phyloP scores from a whole-genome alignment of 2,113 vertebrate genomes.

The Egretta garzetta region DNA sequence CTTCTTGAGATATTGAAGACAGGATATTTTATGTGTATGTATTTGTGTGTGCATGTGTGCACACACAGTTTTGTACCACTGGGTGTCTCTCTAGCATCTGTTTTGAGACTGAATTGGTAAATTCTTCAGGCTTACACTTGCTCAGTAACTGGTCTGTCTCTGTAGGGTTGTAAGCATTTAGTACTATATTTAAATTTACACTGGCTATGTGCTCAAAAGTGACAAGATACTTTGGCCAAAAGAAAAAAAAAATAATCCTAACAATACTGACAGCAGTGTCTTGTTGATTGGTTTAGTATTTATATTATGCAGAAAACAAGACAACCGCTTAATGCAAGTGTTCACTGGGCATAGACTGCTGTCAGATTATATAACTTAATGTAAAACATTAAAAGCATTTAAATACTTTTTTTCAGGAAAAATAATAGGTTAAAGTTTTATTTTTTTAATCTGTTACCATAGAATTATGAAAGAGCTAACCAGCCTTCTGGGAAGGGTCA shows the following conservation, averaged over 20 bases:
- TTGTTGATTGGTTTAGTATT: background rate
- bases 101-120: background rate
- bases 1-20: background rate
- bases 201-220: background rate
- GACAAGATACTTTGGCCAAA: background rate
- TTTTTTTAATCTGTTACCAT: background rate
- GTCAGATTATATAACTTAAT: background rate
- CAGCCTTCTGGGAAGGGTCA: background rate
- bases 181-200: background rate
- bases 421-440: background rate
- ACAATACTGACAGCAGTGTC: background rate
- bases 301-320: background rate
- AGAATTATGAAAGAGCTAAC: background rate
- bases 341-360: background rate
- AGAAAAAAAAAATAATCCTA: background rate
- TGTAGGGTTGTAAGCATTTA: background rate
- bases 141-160: background rate
- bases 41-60: background rate
- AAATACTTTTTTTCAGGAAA: background rate
- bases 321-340: background rate
- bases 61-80: background rate
- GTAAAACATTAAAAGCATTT: background rate
- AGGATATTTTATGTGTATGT: accelerated
- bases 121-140: background rate
- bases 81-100: constrained; percentile 51